Conservation (phyloP, 2,113 vertebrate genomes). For the Acinonyx jubatus region DNA sequence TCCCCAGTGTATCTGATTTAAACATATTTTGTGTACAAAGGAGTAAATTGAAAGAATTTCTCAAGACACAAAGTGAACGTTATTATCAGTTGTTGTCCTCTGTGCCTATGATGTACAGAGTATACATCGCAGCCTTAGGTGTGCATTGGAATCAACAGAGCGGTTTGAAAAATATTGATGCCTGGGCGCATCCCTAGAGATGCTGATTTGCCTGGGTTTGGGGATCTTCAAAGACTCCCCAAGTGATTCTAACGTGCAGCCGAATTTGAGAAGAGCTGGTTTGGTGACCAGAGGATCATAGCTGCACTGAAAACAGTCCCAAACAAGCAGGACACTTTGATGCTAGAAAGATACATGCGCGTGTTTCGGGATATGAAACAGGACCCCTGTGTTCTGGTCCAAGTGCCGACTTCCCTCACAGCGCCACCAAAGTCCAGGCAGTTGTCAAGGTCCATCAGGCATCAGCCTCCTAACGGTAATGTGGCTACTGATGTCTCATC, state of each 20-base stretch:
- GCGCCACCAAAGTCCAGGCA: not conserved
- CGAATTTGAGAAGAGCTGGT: not conserved
- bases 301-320: not conserved
- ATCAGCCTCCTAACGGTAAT: too few species aligned
- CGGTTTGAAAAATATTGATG: not conserved
- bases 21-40: not conserved
- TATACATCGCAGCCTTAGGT: not conserved
- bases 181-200: not conserved
- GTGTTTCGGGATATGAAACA: not conserved
- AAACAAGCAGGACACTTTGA: not conserved
- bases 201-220: not conserved
- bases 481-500: not conserved
- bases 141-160: not conserved
- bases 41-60: not conserved
- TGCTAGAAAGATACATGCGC: not conserved
- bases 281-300: not conserved
- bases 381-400: not conserved
- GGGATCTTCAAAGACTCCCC: not conserved
- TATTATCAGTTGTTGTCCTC: not conserved
- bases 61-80: not conserved
- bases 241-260: not conserved
- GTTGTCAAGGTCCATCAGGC: not conserved
- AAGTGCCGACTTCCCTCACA: not conserved
- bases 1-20: not conserved
- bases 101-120: not conserved